phyloP scores from a whole-genome alignment of 2,888 invertebrate genomes.

The Malacosoma neustria region DNA sequence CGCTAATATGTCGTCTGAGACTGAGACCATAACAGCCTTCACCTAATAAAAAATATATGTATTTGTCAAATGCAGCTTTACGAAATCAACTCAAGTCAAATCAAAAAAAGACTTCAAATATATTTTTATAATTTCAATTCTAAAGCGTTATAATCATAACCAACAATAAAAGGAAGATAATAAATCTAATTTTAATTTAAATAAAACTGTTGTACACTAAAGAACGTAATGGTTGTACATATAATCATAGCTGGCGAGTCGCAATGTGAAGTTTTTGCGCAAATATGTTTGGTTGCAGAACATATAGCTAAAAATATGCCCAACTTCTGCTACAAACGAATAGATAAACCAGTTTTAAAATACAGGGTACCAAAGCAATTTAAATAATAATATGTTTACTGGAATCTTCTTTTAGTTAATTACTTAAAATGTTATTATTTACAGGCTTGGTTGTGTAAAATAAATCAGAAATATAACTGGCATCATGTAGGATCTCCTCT shows the following conservation, averaged over 20 bases:
- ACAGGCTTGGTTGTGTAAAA: constrained; percentile 63
- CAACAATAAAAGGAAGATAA: too few relatives aligned
- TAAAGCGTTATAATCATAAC: too few relatives aligned
- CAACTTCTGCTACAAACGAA: constrained; percentile 64
- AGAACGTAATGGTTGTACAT: constrained; percentile 48
- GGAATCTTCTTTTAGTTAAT: background rate
- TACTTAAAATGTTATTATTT: constrained; percentile 8
- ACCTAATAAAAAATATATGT: too few relatives aligned
- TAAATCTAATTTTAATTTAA: too few relatives aligned
- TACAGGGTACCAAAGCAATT: constrained; percentile 74
- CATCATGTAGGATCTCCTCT: constrained; percentile 69
- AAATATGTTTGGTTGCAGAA: constrained; percentile 69
- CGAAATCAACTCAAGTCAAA: too few relatives aligned
- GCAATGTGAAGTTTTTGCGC: constrained; percentile 65
- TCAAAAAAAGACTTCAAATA: too few relatives aligned
- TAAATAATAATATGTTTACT: background rate
- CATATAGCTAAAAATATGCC: constrained; percentile 69
- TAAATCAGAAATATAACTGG: constrained; percentile 72
- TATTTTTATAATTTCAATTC: too few relatives aligned
- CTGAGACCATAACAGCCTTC: too few relatives aligned
- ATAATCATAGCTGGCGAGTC: constrained; percentile 73
- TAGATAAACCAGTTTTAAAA: constrained; percentile 56
- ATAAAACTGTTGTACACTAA: too few relatives aligned
- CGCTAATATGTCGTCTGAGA: too few relatives aligned
- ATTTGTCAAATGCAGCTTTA: too few relatives aligned